A percentile compares a stretch with the other conserved stretches of the same genome.
Evolutionary conservation across 2,797 vertebrate genomes (phyloP).

Genomic region (Anomalospiza imberbis): DNA sequence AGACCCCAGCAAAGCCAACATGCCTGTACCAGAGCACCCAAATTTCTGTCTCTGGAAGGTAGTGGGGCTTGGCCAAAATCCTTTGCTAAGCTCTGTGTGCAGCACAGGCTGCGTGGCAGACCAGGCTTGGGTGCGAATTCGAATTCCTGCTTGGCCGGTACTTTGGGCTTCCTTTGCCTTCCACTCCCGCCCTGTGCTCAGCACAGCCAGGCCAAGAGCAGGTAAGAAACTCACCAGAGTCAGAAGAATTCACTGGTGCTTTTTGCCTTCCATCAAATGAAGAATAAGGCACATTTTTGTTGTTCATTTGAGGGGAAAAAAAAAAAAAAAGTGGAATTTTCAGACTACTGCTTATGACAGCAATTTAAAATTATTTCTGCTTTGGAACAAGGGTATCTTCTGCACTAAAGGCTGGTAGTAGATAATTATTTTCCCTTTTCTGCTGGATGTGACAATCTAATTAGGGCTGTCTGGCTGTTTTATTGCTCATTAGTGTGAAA

Average conservation of each 20-base stretch:
- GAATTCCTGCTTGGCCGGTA: not conserved
- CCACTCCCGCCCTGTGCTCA: not conserved
- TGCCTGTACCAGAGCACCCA: not conserved
- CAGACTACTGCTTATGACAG: not conserved
- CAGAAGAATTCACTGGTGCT: not conserved
- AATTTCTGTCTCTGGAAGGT: not conserved
- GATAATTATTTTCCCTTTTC: not conserved
- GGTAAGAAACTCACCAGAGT: not conserved
- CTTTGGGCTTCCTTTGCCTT: not conserved
- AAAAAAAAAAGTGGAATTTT: not conserved
- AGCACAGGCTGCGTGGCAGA: accelerated
- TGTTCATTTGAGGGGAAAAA: not conserved
- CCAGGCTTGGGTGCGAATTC: accelerated
- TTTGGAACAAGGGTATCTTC: not conserved
- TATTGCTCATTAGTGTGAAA: not conserved
- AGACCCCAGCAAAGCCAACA: not conserved
- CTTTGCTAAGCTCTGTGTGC: not conserved
- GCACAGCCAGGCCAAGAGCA: not conserved
- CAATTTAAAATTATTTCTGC: not conserved
- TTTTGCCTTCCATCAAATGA: not conserved
- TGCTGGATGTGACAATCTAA: not conserved
- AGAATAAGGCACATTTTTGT: not conserved
- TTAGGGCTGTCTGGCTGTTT: not conserved
- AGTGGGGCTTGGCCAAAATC: not conserved
- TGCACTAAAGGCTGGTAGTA: not conserved